Percentiles rank a stretch among this genome's conserved stretches.
Evolutionary conservation across 2,797 vertebrate genomes (phyloP).

Genomic region (Tenualosa thibaudeaui): DNA sequence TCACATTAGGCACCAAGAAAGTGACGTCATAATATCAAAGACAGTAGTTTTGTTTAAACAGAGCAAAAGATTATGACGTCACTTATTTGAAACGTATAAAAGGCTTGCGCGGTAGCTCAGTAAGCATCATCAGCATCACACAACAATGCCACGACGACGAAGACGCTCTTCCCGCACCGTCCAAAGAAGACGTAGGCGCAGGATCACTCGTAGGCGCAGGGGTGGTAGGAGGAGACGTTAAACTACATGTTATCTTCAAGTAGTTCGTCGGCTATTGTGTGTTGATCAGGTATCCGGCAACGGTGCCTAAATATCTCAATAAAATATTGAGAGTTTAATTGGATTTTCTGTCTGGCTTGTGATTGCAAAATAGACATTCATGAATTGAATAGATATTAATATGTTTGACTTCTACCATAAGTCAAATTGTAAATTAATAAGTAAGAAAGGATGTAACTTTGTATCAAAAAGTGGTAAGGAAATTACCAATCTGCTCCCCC

Average conservation of each 20-base stretch:
- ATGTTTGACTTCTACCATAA: no score
- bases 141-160: slow-evolving; percentile 1
- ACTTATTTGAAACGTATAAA: background rate
- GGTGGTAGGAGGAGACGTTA: background rate
- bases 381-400: no score
- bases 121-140: background rate
- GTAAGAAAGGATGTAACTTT: no score
- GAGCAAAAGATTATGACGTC: background rate
- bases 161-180: background rate
- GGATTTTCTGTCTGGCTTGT: background rate
- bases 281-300: slow-evolving; percentile 8
- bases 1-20: background rate
- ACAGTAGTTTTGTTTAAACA: background rate
- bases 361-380: background rate
- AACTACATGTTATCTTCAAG: background rate
- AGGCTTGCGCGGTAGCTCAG: background rate
- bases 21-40: background rate
- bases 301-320: slow-evolving; percentile 16
- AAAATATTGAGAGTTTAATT: slow-evolving; percentile 9
- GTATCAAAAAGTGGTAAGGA: no score
- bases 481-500: no score
- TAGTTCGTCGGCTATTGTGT: background rate
- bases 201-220: background rate
- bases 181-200: background rate
- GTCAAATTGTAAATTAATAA: no score